These are phyloP conservation scores for Microhierax caerulescens DNA, from an alignment of 2,797 vertebrate species.

Conservation along the genomic window DNA sequence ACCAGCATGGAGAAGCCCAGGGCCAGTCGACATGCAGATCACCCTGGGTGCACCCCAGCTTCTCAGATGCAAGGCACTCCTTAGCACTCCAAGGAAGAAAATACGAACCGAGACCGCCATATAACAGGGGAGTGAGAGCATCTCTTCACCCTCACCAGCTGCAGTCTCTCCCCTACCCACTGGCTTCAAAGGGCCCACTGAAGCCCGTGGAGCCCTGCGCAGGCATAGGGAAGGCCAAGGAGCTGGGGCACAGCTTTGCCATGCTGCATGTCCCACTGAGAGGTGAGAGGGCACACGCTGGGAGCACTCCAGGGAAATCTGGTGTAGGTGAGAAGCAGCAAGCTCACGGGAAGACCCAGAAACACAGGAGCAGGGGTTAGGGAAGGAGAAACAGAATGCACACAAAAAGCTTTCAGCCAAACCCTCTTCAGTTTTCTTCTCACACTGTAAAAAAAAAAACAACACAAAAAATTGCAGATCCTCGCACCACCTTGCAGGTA, in stretches of 20 bases:
- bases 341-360: background rate
- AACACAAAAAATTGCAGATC: background rate
- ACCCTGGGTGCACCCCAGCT: background rate
- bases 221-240: rapidly evolving
- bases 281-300: rapidly evolving
- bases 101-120: background rate
- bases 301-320: background rate
- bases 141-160: background rate
- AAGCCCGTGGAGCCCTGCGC: rapidly evolving
- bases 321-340: background rate
- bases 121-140: background rate
- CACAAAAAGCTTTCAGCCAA: background rate
- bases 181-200: rapidly evolving
- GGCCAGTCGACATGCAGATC: background rate
- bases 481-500: background rate
- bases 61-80: background rate
- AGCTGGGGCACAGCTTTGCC: rapidly evolving
- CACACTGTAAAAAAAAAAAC: background rate
- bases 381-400: background rate
- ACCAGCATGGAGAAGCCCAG: rapidly evolving
- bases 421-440: background rate
- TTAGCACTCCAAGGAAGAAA: background rate
- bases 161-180: rapidly evolving
- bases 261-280: rapidly evolving
- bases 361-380: rapidly evolving